These are phyloP conservation scores for Andrena dorsata DNA, from an alignment of 2,888 invertebrate genomes.

Conservation along the genomic window DNA sequence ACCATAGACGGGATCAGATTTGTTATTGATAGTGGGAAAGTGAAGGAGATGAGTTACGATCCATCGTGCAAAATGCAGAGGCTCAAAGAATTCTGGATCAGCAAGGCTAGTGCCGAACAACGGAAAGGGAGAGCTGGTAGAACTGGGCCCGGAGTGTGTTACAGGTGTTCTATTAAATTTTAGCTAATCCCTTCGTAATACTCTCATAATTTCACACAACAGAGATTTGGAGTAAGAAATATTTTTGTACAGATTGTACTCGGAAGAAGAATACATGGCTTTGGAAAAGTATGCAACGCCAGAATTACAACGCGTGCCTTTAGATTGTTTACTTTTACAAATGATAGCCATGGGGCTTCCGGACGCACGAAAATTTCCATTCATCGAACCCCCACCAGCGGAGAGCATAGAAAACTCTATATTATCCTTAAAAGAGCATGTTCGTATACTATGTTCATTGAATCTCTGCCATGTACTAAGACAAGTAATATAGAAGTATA, in stretches of 20 bases:
- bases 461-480: conserved; percentile 5
- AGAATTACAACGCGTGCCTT: conserved; percentile 96
- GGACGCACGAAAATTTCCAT: conserved; percentile 96
- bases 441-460: conserved; percentile 80
- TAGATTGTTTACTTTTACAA: conserved; percentile 95
- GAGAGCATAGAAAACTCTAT: conserved; percentile 95
- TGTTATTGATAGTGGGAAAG: conserved; percentile 98
- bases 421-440: conserved; percentile 94
- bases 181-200: neutral
- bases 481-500: conserved; percentile 24
- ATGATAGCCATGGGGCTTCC: conserved; percentile 98
- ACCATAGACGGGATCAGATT: conserved; percentile 99
- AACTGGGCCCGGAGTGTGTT: conserved; percentile 98
- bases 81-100: conserved; percentile 97
- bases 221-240: neutral
- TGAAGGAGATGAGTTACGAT: conserved; percentile 98
- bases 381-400: conserved; percentile 95
- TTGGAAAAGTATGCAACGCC: conserved; percentile 95
- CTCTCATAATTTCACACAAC: neutral
- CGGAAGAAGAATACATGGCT: conserved; percentile 92
- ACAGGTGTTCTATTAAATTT: conserved; percentile 81
- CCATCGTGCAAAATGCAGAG: conserved; percentile 95
- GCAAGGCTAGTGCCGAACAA: conserved; percentile 98
- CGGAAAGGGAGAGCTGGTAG: conserved; percentile 98
- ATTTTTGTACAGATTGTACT: conserved; percentile 88